These are phyloP conservation scores for Rhinichthys klamathensis DNA, from an alignment of 2,113 vertebrate species.

Conservation along the genomic window DNA sequence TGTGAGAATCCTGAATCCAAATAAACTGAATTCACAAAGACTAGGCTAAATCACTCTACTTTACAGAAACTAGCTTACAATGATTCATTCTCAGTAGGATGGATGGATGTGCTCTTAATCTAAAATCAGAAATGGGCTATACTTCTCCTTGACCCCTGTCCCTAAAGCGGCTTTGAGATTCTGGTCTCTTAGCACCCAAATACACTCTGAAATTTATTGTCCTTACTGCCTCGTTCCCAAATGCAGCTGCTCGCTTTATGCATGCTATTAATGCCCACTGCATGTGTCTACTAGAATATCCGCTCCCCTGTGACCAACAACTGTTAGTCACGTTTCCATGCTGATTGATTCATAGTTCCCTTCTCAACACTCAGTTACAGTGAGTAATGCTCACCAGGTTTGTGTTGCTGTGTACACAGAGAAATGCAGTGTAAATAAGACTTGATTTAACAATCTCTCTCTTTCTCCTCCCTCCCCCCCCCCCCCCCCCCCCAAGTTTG, in stretches of 20 bases:
- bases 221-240: too few species aligned
- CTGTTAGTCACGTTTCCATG: too few species aligned
- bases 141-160: neutral
- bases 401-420: neutral
- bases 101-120: neutral
- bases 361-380: neutral
- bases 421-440: neutral
- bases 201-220: neutral
- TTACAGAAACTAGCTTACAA: neutral
- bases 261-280: neutral
- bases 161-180: neutral
- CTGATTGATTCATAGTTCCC: too few species aligned
- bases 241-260: conserved; percentile 1
- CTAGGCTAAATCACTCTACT: neutral
- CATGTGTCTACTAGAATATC: conserved; percentile 10
- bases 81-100: neutral
- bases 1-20: too few species aligned
- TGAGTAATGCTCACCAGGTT: neutral
- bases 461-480: rapidly evolving
- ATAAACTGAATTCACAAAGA: too few species aligned
- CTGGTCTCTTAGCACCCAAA: neutral
- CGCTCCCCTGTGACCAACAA: neutral
- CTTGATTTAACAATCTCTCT: neutral
- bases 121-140: neutral
- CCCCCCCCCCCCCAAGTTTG: conserved; percentile 79